These are phyloP conservation scores for Cyrtorhinus lividipennis DNA, from an alignment of 1,140 invertebrate genomes.

Conservation along the genomic window DNA sequence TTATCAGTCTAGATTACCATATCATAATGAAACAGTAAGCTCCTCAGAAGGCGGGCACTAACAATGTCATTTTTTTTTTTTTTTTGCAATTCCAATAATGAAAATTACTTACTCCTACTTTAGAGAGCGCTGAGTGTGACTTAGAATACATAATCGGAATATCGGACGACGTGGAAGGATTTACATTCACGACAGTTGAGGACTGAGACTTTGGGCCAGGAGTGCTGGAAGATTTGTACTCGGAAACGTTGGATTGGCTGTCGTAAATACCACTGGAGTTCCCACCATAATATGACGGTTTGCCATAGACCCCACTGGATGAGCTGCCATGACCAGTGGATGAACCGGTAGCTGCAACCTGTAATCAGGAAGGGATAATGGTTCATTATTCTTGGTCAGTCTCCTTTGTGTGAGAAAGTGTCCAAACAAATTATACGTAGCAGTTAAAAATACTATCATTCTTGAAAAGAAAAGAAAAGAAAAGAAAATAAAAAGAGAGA, in stretches of 20 bases:
- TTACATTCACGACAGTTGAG: background rate
- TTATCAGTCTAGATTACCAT: no score
- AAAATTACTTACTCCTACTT: no score
- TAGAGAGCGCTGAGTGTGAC: constrained; percentile 16
- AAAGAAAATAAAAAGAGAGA: no score
- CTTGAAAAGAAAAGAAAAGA: no score
- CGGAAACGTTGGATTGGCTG: constrained; percentile 4
- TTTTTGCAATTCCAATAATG: no score
- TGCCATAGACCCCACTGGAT: constrained; percentile 47
- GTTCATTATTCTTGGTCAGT: no score
- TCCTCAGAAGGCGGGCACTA: no score
- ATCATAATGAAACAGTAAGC: no score
- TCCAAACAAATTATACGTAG: no score
- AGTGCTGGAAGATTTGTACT: constrained; percentile 15
- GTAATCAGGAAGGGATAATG: constrained; percentile 32
- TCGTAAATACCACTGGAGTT: constrained; percentile 15
- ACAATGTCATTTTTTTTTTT: no score
- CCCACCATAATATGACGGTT: constrained; percentile 26
- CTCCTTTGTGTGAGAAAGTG: no score
- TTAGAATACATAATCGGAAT: constrained; percentile 12
- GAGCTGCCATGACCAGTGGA: constrained; percentile 40
- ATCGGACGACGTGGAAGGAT: constrained; percentile 15
- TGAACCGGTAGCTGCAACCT: constrained; percentile 39
- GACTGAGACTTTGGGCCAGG: constrained; percentile 10
- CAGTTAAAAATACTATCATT: no score